Percentiles rank a stretch among this genome's conserved stretches.
Conservation (phyloP, 1,140 invertebrate genomes). For the Drosophila neocordata region DNA sequence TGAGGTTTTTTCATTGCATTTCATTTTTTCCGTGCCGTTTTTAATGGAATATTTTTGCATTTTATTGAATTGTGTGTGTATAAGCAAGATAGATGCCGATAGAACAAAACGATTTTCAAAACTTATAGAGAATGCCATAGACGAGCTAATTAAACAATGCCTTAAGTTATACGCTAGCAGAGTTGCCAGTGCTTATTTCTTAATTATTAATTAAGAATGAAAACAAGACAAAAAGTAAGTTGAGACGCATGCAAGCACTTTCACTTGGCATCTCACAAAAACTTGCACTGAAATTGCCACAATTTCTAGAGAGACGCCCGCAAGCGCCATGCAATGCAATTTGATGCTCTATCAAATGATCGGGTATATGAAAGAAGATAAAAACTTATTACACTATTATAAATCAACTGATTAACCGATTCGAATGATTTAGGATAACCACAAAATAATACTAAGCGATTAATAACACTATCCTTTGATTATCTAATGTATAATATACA, state of each 20-base stretch:
- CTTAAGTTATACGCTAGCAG: constrained; percentile 51
- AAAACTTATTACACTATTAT: too few relatives aligned
- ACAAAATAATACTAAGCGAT: too few relatives aligned
- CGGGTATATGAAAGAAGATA: too few relatives aligned
- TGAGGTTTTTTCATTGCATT: constrained; percentile 59
- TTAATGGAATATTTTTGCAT: constrained; percentile 64
- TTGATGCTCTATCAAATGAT: constrained; percentile 6
- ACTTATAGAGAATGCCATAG: constrained; percentile 18
- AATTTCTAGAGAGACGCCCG: constrained; percentile 61
- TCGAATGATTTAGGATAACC: too few relatives aligned
- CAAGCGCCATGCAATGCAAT: constrained; percentile 49
- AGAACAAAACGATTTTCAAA: constrained; percentile 16
- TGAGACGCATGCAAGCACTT: constrained; percentile 56
- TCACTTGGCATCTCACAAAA: constrained; percentile 38
- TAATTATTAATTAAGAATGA: constrained; percentile 80
- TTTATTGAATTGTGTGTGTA: constrained; percentile 64
- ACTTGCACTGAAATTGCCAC: constrained; percentile 64
- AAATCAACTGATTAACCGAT: too few relatives aligned
- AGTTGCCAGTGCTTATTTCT: constrained; percentile 65
- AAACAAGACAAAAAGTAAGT: constrained; percentile 76
- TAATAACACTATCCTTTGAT: too few relatives aligned
- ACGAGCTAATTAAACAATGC: constrained; percentile 68
- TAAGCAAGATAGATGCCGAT: constrained; percentile 1
- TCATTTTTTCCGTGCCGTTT: constrained; percentile 25
- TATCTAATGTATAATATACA: too few relatives aligned